A percentile compares a stretch with the other conserved stretches of the same genome.
Conservation (phyloP, 2,113 vertebrate genomes). For the Nestor notabilis region DNA sequence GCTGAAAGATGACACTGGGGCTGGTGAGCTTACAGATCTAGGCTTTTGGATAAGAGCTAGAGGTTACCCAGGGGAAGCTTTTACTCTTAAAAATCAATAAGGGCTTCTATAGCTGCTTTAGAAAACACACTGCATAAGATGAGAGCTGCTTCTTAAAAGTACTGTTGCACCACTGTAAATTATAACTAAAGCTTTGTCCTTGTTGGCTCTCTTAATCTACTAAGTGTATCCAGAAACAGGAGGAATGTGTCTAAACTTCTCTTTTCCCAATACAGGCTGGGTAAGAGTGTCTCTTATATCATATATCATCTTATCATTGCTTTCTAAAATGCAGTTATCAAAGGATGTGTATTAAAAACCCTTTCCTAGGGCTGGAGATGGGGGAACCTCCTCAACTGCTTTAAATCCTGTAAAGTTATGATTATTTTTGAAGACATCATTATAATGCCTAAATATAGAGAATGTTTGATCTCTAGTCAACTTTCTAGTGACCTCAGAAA, state of each 20-base stretch:
- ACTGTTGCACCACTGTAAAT: accelerated
- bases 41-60: accelerated
- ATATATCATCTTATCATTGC: neutral
- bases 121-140: accelerated
- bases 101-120: neutral
- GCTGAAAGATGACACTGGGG: no score
- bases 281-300: neutral
- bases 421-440: neutral
- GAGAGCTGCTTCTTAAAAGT: neutral
- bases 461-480: neutral
- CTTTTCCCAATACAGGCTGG: neutral
- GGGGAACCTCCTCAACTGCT: neutral
- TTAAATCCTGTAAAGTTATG: neutral
- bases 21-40: neutral
- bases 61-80: accelerated
- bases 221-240: neutral
- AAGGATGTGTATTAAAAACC: neutral
- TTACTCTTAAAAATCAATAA: accelerated
- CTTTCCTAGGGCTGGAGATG: neutral
- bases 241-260: neutral
- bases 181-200: neutral
- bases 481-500: neutral
- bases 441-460: neutral
- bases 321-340: neutral
- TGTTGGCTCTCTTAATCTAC: neutral